Base-by-base conservation (phyloP, 1,140 invertebrate genomes). In the Marisa cornuarietis region DNA sequence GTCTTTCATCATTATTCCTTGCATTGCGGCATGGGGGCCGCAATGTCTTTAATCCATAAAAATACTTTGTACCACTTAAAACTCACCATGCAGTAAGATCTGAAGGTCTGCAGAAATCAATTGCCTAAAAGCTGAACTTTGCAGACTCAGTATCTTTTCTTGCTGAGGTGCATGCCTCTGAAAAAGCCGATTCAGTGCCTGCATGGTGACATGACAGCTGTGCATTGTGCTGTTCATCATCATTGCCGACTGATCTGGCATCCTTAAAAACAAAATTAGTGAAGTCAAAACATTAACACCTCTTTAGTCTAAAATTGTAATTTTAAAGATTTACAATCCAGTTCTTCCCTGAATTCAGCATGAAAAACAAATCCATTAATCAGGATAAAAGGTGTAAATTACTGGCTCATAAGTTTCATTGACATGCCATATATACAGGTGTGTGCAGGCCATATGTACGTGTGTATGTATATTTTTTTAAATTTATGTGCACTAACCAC, bases 161-260 rank as follows among this genome's bases (percentile, higher is more conserved):
- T 75, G 58, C 9, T 18, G 4, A 68, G 63, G 54, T 9, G 54
- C 54, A 51, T 68, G 31, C 26, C 42, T 87, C 82, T 89, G 88
- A 14, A 87, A 63, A 31, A 89, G 79, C 69, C 84, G 82, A 75
- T 88, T 88, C 63, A 83, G 68, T 58, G 84, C 65, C 74, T 89
- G 85, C 22, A 86, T 72, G 63, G 85, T 84, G 24, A 83, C 85
- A n/a, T 87, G 83, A 76, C 85, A 88, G 61, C 85, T 82, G 72
- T 87, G 85, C 88, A 89, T 89, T 10, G 84, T 14, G 69, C 84
- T 83, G 82, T 88, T 89, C 22, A 83, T 78, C 62, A 82, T 77
- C 16, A 89, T 84, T 20, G 86, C 83, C 13, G 87, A 87, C 54
- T 77, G 76, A 16, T n/a, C 76, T 51, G 51, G 10, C 13, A 49